These are phyloP conservation scores for Pseudorasbora parva DNA, from an alignment of 2,113 vertebrate species.

Conservation along the genomic window DNA sequence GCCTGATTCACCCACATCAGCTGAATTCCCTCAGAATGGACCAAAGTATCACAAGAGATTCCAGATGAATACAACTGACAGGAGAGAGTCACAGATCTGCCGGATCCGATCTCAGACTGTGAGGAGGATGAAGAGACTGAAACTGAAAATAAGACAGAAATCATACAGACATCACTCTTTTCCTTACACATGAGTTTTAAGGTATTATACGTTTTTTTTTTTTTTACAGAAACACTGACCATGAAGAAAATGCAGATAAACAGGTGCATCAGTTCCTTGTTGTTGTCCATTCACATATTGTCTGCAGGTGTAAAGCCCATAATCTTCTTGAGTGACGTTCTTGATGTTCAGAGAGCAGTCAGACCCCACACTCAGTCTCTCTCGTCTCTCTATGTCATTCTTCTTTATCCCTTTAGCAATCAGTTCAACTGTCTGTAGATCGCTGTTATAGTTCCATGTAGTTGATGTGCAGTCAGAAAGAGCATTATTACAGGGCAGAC, in stretches of 20 bases:
- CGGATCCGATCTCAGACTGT: slow-evolving; percentile 18
- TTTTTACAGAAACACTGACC: background rate
- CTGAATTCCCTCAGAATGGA: background rate
- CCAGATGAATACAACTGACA: background rate
- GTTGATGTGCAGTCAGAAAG: slow-evolving; percentile 24
- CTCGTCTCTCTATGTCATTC: background rate
- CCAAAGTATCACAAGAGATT: background rate
- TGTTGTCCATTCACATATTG: background rate
- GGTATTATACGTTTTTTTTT: no score
- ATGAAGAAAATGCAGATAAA: slow-evolving; percentile 5
- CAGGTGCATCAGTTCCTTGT: background rate
- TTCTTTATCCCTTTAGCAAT: background rate
- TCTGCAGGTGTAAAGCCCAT: slow-evolving; percentile 12
- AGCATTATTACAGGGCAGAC: slow-evolving; percentile 28
- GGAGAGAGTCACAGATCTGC: slow-evolving; percentile 8
- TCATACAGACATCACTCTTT: background rate
- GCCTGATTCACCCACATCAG: slow-evolving; percentile 5
- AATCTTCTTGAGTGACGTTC: slow-evolving; percentile 6
- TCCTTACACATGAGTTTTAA: background rate
- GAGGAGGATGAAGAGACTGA: slow-evolving; percentile 13
- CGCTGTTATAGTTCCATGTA: background rate
- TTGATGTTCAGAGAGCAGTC: slow-evolving; percentile 47
- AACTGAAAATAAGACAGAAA: background rate
- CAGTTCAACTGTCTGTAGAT: background rate
- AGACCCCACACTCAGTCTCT: slow-evolving; percentile 21